phyloP scores from a whole-genome alignment of 2,113 vertebrate genomes.

The Probosciger aterrimus region DNA sequence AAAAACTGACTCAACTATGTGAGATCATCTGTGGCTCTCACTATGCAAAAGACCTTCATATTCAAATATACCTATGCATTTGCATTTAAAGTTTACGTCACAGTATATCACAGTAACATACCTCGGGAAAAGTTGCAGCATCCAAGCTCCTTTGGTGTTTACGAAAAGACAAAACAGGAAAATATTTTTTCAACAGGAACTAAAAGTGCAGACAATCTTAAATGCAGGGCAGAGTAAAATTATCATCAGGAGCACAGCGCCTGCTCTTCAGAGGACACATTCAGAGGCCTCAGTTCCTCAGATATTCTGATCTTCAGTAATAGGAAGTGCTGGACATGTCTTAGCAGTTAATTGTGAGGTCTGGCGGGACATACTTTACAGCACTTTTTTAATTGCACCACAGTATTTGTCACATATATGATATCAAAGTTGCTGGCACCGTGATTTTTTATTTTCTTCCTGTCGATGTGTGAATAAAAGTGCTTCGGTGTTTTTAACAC shows the following conservation, averaged over 20 bases:
- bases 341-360: neutral
- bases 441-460: conserved; percentile 8
- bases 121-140: neutral
- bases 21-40: neutral
- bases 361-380: neutral
- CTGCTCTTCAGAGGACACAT: neutral
- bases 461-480: conserved; percentile 38
- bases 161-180: neutral
- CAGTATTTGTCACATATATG: neutral
- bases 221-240: neutral
- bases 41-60: neutral
- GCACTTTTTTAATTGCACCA: neutral
- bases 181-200: neutral
- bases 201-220: neutral
- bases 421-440: neutral
- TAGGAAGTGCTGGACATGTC: neutral
- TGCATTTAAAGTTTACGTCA: neutral
- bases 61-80: neutral
- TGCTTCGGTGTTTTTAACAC: conserved; percentile 32
- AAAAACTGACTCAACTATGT: neutral
- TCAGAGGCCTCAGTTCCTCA: neutral
- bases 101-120: neutral
- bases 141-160: neutral
- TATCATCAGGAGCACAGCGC: neutral
- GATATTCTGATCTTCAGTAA: neutral